These are phyloP conservation scores for Alligator mississippiensis DNA, from an alignment of 2,113 vertebrate genomes.

Conservation along the genomic window DNA sequence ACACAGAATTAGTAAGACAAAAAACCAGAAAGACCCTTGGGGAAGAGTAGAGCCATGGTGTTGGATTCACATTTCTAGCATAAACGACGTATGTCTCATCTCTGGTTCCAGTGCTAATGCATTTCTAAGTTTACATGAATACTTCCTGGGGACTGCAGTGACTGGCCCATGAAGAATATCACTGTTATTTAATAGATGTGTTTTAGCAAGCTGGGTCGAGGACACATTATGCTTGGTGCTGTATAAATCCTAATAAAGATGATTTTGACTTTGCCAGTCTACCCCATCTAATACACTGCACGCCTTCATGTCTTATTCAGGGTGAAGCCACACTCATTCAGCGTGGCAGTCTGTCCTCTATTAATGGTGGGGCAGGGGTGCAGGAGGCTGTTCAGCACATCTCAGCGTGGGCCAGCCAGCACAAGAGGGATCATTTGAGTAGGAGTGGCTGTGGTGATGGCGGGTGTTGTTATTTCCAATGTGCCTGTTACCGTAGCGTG, in stretches of 20 bases:
- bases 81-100: background rate
- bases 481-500: background rate
- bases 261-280: background rate
- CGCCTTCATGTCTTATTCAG: background rate
- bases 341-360: background rate
- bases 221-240: background rate
- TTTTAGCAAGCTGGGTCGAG: background rate
- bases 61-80: background rate
- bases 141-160: background rate
- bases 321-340: background rate
- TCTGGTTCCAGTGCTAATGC: accelerated
- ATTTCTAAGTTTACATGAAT: background rate
- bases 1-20: background rate
- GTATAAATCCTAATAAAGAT: background rate
- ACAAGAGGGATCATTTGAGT: too few species aligned
- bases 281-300: background rate
- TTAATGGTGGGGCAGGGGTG: background rate
- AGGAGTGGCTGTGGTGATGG: too few species aligned
- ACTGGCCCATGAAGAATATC: background rate
- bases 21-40: background rate
- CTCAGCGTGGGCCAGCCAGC: too few species aligned
- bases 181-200: background rate
- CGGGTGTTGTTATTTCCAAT: background rate
- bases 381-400: background rate
- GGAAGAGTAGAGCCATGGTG: background rate